Evolutionary conservation across 2,888 invertebrate species (phyloP), one percentile per base, ranked within the genome.

Genomic region (Eristalinus sepulchralis): DNA sequence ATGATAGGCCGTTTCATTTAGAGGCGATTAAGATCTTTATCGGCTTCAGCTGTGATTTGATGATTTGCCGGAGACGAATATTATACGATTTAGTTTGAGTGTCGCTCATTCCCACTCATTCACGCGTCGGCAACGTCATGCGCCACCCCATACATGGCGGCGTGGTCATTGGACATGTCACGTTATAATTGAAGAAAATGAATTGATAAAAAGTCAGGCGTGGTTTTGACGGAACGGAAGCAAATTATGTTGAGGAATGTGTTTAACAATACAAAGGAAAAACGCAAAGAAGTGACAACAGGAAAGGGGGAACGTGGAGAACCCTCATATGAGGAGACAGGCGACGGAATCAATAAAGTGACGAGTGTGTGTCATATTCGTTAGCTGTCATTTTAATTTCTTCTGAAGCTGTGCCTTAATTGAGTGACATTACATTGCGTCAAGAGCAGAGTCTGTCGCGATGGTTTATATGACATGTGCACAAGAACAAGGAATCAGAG

Each of bases 361-460:
- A 20, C 57, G 75, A 31, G 57, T 66, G 66, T 39, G 39, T 75
- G 57, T 27, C 75, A 66, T 66, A 66, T 75, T 39, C 59, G 66
- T 59, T 64, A 75, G 66, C 75, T 66, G 75, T 75, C 66, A 66
- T 22, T 36, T 66, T 75, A 75, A 75, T 75, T 75, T 36, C 75
- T 59, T 66, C 64, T 75, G 57, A 66, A 66, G 64, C 66, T 57
- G 31, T 22, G 47, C 66, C 57, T 75, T 20, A 59, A 57, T 75
- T 59, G 63, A 62, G 9, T n/a, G 57, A 20, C 57, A 36, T 17
- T 55, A 2, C 17, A 9, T 11, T 57, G 24, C 22, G 22, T 13
- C 57, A 57, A 27, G 24, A 57, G 57, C 11, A 11, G 24, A 1
- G 13, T 17, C 10, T 27, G 27, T 2, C 27, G 5, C 2, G 27